Base-by-base conservation (phyloP, 2,888 invertebrate genomes). In the Cremastobaeus sp. region DNA sequence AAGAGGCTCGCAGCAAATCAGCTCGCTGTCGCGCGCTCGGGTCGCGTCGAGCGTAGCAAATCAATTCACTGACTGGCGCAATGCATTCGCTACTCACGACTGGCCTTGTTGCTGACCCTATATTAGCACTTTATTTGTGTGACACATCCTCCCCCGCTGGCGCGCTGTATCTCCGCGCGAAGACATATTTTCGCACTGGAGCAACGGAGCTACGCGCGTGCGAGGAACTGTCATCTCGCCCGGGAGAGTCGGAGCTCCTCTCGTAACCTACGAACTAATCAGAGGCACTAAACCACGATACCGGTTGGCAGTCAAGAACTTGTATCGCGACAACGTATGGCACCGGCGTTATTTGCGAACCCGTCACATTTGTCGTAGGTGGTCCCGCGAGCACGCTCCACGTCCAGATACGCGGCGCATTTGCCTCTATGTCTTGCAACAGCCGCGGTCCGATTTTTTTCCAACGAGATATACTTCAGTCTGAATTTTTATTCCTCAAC, bases 241-340 rank as follows among this genome's bases (percentile, higher is more conserved):
- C 41, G 18, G 48, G 32, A 43, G 57, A 35, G 69, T 54, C 55
- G 65, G 52, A 52, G 69, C 78, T 75, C 74, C 76, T 80, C 78
- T 76, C 77, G 77, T 78, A 76, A 79, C 78, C 78, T 78, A 79
- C 75, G 79, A 79, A 79, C 79, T 85, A 86, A 86, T 86, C 86
- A 85, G 85, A 78, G 83, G 81, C 80, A 86, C 85, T 86, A 86
- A 86, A 86, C 81, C 79, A 86, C 82, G 86, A 86, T 86, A 86
- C 82, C 81, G 79, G 78, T 76, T 81, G 81, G 81, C 83, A 84
- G 82, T 82, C 78, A 65, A 79, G 82, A 74, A 75, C 77, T 80
- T 82, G 81, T 85, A 83, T 85, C 85, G 81, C 78, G 77, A 74
- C 79, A 78, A 76, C 72, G 43, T 77, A 77, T 77, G 45, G 43